Evolutionary conservation across 2,113 vertebrate species (phyloP).

Genomic region (Eulemur macaco): DNA sequence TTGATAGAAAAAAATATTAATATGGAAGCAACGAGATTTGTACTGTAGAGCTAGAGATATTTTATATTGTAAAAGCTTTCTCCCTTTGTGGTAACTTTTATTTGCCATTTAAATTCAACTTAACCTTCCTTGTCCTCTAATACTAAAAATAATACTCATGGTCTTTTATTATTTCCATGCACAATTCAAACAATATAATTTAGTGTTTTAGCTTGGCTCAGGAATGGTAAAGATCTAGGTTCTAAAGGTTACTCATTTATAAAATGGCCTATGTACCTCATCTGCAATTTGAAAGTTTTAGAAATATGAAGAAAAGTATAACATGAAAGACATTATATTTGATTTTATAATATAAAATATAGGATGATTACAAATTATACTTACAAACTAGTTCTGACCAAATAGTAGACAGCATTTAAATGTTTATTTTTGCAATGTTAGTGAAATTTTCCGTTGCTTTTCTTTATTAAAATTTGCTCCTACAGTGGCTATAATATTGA

Average conservation of each 20-base stretch:
- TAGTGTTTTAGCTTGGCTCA: not conserved
- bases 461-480: not conserved
- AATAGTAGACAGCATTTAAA: not conserved
- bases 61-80: not conserved
- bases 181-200: constrained; percentile 25
- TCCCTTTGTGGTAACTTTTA: not conserved
- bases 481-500: not conserved
- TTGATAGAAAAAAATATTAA: not conserved
- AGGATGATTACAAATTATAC: not conserved
- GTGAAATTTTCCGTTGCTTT: not conserved
- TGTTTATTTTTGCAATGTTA: not conserved
- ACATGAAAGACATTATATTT: not conserved
- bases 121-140: not conserved
- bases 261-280: not conserved
- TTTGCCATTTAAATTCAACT: constrained; percentile 32
- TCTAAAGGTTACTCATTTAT: not conserved
- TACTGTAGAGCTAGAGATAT: not conserved
- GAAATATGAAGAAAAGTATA: not conserved
- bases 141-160: not conserved
- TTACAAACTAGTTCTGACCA: not conserved
- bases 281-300: not conserved
- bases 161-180: not conserved
- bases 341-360: not conserved
- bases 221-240: not conserved
- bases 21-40: not conserved